Percentiles rank a stretch among this genome's conserved stretches.
phyloP scores from a whole-genome alignment of 2,113 vertebrate species.

The Cheilinus undulatus region DNA sequence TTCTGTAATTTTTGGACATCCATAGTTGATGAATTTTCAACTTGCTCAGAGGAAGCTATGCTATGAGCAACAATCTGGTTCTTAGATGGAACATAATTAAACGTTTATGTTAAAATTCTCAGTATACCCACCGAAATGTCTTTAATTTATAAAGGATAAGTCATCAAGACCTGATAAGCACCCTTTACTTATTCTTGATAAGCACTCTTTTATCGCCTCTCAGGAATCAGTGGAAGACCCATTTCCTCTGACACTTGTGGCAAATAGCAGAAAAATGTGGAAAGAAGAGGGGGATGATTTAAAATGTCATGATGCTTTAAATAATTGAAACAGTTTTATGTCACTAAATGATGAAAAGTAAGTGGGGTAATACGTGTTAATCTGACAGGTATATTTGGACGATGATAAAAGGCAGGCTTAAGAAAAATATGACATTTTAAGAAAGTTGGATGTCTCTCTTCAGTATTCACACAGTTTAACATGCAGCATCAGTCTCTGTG shows the following conservation, averaged over 20 bases:
- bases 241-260: conserved; percentile 37
- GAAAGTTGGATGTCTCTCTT: conserved; percentile 17
- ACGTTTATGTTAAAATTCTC: too few relatives aligned
- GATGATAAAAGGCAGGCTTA: conserved; percentile 15
- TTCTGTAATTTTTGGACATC: too few relatives aligned
- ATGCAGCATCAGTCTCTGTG: conserved; percentile 6
- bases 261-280: not conserved
- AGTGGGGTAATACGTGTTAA: conserved; percentile 10
- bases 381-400: conserved; percentile 34
- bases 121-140: not conserved
- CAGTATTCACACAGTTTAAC: conserved; percentile 1
- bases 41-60: too few relatives aligned
- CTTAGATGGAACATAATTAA: too few relatives aligned
- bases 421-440: conserved; percentile 19
- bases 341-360: conserved; percentile 8
- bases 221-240: conserved; percentile 5
- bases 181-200: not conserved
- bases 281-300: conserved; percentile 7
- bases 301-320: conserved; percentile 26
- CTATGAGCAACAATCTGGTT: too few relatives aligned
- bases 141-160: conserved; percentile 11
- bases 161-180: conserved; percentile 14
- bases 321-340: conserved; percentile 14
- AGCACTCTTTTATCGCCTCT: conserved; percentile 1
- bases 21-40: too few relatives aligned